These are phyloP conservation scores for Rhadina sibilatrix DNA, from an alignment of 2,113 vertebrate genomes.

Conservation along the genomic window DNA sequence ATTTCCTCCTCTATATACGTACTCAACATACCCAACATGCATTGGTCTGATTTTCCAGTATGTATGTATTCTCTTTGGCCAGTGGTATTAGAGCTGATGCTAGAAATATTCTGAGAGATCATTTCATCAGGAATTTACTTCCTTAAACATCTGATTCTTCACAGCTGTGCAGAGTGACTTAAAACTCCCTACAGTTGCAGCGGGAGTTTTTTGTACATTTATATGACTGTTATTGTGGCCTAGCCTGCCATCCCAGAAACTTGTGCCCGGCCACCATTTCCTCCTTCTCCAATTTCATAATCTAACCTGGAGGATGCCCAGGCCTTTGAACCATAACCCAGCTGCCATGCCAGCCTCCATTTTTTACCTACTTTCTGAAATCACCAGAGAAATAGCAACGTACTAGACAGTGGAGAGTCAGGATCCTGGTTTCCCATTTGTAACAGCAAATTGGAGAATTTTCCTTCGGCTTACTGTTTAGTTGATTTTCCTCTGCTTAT, in stretches of 20 bases:
- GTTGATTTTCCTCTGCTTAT: background rate
- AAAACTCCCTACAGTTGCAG: background rate
- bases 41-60: background rate
- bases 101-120: background rate
- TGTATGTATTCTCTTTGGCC: background rate
- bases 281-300: background rate
- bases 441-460: background rate
- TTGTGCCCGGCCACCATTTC: background rate
- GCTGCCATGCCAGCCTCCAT: background rate
- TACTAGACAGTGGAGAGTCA: background rate
- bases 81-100: background rate
- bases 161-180: background rate
- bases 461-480: background rate
- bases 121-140: background rate
- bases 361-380: background rate
- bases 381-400: background rate
- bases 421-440: background rate
- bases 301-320: background rate
- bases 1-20: rapidly evolving
- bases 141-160: background rate
- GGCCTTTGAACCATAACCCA: background rate
- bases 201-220: rapidly evolving
- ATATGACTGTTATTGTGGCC: no score
- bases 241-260: background rate
- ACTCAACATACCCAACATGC: background rate